Base-by-base conservation (phyloP, 2,888 invertebrate genomes). In the Smittia aterrima region DNA sequence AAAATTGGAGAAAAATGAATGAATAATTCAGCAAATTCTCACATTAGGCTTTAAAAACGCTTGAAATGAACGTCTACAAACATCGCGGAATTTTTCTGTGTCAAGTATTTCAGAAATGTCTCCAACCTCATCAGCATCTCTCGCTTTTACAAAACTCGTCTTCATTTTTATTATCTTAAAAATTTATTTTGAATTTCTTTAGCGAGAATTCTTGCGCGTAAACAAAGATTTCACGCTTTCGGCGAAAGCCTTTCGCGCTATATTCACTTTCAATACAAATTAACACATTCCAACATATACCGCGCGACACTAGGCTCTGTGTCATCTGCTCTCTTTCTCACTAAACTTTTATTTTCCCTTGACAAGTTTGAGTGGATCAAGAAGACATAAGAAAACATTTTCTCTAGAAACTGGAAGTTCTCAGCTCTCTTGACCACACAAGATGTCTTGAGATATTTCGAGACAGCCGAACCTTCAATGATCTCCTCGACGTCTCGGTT, bases 331-430 rank as follows among this genome's bases (percentile, higher is more conserved):
- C 62, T 58, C 11, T 62, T 72, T 38, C 72, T 25, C 32, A 72
- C 62, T 22, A 72, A 40, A 40, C 40, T 58, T 24, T 72, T 72
- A 40, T 72, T 72, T 62, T 72, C 16, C 22, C 58, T 72, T 24
- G 72, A 72, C 24, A 72, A 16, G 24, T 58, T 40, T 1, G 72
- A 72, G 24, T 72, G 72, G 22, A 72, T 72, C 9, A 72, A 54
- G 54, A 72, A 72, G 24, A 72, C 72, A 20, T 62, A 72, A 3
- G 72, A 62, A 54, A 72, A 72, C 72, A 72, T 72, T 62, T 38
- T 72, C 62, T 72, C 72, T 11, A 72, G 22, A 54, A 72, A 72
- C 16, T 62, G 25, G 38, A 72, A 62, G 22, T 72, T 22, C 20
- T 62, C 22, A 20, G 72, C 72, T 24, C 32, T 72, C 25, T 20